Base-by-base conservation (phyloP, 1,140 invertebrate species). In the Hylaeus volcanicus region DNA sequence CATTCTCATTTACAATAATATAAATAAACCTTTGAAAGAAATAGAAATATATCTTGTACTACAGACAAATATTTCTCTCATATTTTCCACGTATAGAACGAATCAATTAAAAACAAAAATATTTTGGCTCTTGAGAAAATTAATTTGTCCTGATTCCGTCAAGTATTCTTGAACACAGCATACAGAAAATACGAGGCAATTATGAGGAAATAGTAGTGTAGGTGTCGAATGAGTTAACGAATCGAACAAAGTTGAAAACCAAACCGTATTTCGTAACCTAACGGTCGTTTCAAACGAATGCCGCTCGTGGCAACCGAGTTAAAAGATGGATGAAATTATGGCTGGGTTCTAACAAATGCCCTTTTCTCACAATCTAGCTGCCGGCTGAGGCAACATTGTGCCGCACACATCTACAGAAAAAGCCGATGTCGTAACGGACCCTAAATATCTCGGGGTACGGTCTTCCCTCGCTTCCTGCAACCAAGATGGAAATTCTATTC, bases 251-350 rank as follows among this genome's bases (percentile, higher is more conserved):
- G 51, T 76, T 68, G 48, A 58, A 76, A 58, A 26, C n/a, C 3
- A 6, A 26, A 11, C 14, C 58, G 26, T 55, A 45, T 68, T 41
- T 55, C 5, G 5, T 14, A 55, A 41, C 37, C 3, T 0, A 55
- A 61, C 72, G 37, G 37, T 51, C 15, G 43, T 43, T 64, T 64
- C 1, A 61, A 48, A 48, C 5, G 12, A 61, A 45, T 39, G 15
- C 43, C 11, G 73, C 15, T 61, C 11, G 4, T 82, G 55, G 75
- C 45, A 83, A 74, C 58, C 11, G 71, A 41, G 41, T 43, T 61
- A 11, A 51, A 45, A 81, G 79, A 79, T 79, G 81, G 79, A 84
- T 70, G 65, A 83, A 65, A 37, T 61, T 45, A 14, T 8, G 53
- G 26, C 53, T 64, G 64, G 56, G 64, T 5, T 51, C 48, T n/a